These are phyloP conservation scores for Microvelia longipes DNA, from an alignment of 1,140 invertebrate species.

Conservation along the genomic window DNA sequence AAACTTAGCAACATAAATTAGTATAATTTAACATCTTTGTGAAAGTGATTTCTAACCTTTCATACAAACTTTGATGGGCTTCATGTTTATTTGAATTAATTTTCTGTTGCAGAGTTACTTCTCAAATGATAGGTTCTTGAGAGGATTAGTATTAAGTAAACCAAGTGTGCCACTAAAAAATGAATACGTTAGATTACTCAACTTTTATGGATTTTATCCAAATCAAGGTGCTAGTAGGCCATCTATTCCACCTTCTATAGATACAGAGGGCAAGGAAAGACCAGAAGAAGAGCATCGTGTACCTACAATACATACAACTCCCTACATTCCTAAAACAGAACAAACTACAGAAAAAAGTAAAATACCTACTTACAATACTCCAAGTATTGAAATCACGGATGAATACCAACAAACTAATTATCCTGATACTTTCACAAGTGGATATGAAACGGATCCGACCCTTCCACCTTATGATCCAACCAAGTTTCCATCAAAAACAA, in stretches of 20 bases:
- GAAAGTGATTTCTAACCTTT: too few relatives aligned
- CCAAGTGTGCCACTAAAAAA: constrained; percentile 52
- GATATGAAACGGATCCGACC: neutral
- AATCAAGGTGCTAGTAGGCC: constrained; percentile 13
- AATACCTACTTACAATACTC: neutral
- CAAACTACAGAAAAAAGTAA: neutral
- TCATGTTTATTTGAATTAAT: neutral
- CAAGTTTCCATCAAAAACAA: neutral
- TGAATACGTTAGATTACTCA: constrained; percentile 48
- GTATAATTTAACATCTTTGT: too few relatives aligned
- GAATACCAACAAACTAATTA: neutral
- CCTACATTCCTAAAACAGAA: neutral
- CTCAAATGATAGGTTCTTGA: constrained; percentile 57
- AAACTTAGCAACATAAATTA: too few relatives aligned
- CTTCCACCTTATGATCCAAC: neutral
- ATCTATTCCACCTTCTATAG: neutral
- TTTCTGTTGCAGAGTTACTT: constrained; percentile 54
- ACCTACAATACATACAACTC: constrained; percentile 2
- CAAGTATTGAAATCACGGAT: neutral
- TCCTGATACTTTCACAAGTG: constrained; percentile 2
- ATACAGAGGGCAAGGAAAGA: neutral
- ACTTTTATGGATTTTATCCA: constrained; percentile 59
- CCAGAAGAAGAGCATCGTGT: neutral
- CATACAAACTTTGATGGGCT: too few relatives aligned
- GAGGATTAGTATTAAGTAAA: constrained; percentile 56